Evolutionary conservation across 2,888 invertebrate species (phyloP).

Genomic region (Zele albiditarsus): DNA sequence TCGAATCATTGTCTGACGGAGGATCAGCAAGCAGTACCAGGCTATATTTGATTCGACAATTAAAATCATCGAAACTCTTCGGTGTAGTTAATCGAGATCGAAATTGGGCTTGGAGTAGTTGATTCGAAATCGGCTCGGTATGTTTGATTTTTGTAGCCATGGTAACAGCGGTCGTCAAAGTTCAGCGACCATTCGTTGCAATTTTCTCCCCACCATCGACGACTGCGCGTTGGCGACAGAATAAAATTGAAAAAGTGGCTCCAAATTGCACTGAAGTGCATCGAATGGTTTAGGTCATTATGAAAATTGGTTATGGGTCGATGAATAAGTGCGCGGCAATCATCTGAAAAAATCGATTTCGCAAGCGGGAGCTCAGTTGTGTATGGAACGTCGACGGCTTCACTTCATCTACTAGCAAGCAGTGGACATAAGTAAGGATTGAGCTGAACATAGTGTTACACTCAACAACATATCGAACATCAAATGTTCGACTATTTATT

Average conservation of each 20-base stretch:
- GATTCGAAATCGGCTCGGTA: background rate
- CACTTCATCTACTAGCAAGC: constrained; percentile 2
- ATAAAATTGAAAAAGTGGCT: background rate
- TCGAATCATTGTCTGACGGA: too few relatives aligned
- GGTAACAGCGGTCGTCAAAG: background rate
- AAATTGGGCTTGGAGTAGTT: too few relatives aligned
- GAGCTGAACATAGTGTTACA: too few relatives aligned
- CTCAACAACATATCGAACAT: too few relatives aligned
- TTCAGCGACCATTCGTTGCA: background rate
- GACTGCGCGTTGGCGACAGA: background rate
- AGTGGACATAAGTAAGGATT: too few relatives aligned
- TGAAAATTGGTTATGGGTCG: constrained; percentile 1
- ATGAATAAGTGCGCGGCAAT: constrained; percentile 6
- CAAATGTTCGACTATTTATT: too few relatives aligned
- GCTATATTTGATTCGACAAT: too few relatives aligned
- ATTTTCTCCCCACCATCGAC: background rate
- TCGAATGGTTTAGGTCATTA: background rate
- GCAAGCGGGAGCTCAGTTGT: constrained; percentile 3
- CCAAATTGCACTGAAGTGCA: background rate
- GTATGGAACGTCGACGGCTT: background rate
- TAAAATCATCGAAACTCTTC: too few relatives aligned
- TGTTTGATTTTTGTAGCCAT: background rate
- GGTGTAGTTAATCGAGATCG: too few relatives aligned
- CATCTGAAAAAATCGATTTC: constrained; percentile 10
- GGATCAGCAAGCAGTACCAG: too few relatives aligned